phyloP scores from a whole-genome alignment of 2,113 vertebrate species.

The Lagopus muta region DNA sequence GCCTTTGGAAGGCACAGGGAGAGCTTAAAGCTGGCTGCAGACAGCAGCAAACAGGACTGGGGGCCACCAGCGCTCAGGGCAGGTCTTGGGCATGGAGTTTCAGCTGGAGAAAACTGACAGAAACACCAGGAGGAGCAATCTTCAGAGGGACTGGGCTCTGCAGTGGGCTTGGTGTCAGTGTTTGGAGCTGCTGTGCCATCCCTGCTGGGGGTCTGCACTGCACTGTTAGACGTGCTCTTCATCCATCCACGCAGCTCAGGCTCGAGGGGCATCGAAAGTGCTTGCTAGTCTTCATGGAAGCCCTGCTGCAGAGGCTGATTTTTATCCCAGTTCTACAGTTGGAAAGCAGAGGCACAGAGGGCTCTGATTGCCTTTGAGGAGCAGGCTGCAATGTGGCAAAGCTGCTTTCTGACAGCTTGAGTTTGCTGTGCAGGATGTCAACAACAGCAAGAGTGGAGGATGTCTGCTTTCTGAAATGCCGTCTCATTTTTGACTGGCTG shows the following conservation, averaged over 20 bases:
- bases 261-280: fast-evolving
- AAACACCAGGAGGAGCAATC: neutral
- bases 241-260: neutral
- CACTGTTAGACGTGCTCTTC: neutral
- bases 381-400: neutral
- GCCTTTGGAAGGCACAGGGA: neutral
- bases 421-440: neutral
- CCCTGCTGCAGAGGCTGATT: neutral
- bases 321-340: neutral
- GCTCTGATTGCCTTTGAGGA: neutral
- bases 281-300: neutral
- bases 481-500: neutral
- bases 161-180: fast-evolving
- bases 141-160: neutral
- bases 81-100: neutral
- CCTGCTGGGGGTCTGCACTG: neutral
- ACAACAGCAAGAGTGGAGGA: neutral
- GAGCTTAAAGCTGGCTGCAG: neutral
- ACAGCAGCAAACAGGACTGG: neutral
- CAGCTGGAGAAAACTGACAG: neutral
- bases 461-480: neutral
- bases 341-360: neutral
- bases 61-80: neutral
- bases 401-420: neutral
- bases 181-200: neutral